Percentiles rank a stretch among this genome's conserved stretches.
Conservation (phyloP, 37 sponge, comb jelly and placozoan genomes). For the Bolinopsis microptera region DNA sequence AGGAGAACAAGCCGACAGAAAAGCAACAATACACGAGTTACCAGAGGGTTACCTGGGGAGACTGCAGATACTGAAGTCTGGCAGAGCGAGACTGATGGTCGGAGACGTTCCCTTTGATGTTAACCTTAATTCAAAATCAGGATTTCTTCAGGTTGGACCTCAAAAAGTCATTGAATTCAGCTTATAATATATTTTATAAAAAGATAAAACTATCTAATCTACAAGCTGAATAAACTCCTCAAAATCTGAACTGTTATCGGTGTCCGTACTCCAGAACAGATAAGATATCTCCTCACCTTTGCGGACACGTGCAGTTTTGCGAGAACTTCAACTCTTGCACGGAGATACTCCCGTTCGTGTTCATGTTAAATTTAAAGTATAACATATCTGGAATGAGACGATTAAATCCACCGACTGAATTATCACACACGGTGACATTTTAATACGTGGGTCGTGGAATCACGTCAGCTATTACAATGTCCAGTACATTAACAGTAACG, state of each 20-base stretch:
- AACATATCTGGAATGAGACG: no score
- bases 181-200: no score
- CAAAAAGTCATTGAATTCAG: neutral
- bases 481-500: no score
- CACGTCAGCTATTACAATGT: no score
- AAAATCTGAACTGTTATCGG: neutral
- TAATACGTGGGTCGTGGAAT: no score
- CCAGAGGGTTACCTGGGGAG: slow-evolving; percentile 53
- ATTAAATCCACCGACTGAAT: no score
- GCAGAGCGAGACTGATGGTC: slow-evolving; percentile 15
- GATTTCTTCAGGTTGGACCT: slow-evolving; percentile 38
- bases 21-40: neutral
- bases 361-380: no score
- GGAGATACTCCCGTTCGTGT: neutral
- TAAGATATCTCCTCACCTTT: neutral
- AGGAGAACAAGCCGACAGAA: neutral
- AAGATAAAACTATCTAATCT: no score
- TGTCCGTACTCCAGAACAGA: no score
- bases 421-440: no score
- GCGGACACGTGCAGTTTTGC: slow-evolving; percentile 36
- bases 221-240: slow-evolving; percentile 39
- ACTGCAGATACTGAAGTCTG: slow-evolving; percentile 46
- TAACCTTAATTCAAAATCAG: slow-evolving; percentile 15
- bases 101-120: slow-evolving; percentile 58
- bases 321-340: slow-evolving; percentile 4